Percentiles rank a stretch among this genome's conserved stretches.
Conservation (phyloP, 2,113 vertebrate species). For the Cavia aperea region DNA sequence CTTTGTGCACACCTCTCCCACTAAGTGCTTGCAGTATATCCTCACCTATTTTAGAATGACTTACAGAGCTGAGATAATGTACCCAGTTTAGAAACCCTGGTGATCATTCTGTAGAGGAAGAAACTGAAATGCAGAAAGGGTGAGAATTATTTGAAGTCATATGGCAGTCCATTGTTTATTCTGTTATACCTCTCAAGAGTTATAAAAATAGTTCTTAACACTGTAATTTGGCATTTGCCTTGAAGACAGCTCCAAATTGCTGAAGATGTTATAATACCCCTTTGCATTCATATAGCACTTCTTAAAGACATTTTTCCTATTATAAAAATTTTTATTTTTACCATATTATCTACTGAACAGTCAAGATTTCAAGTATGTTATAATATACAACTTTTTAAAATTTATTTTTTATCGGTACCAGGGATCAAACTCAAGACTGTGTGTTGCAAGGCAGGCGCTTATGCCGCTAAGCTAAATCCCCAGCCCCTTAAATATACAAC, state of each 20-base stretch:
- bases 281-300: conserved; percentile 39
- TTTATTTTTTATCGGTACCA: no score
- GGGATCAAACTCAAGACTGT: no score
- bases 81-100: background rate
- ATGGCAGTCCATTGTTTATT: background rate
- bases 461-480: no score
- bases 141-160: background rate
- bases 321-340: conserved; percentile 45
- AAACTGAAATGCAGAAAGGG: background rate
- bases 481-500: no score
- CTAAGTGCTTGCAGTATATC: background rate
- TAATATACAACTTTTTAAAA: background rate
- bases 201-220: conserved; percentile 22
- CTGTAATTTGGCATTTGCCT: conserved; percentile 43
- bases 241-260: background rate
- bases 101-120: conserved; percentile 13
- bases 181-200: background rate
- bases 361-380: background rate
- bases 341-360: conserved; percentile 5
- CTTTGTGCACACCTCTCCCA: background rate
- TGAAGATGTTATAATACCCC: conserved; percentile 41
- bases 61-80: background rate
- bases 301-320: conserved; percentile 18
- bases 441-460: no score
- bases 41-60: background rate